phyloP scores from a whole-genome alignment of 2,888 invertebrate species.

The Xanthorhoe spadicearia region DNA sequence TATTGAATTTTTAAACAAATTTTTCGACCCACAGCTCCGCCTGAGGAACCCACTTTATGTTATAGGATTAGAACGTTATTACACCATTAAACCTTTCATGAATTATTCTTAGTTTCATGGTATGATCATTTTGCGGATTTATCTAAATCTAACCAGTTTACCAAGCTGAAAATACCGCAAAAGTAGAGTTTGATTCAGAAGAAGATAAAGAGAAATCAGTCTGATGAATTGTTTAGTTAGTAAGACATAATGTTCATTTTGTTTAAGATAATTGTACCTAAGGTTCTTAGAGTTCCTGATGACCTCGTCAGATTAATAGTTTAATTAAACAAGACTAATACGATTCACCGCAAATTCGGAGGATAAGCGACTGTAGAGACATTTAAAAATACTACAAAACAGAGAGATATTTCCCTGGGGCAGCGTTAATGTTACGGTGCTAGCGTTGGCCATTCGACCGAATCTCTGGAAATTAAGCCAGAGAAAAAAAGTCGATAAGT shows the following conservation, averaged over 20 bases:
- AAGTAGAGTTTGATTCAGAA: slow-evolving; percentile 16
- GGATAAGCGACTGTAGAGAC: slow-evolving; percentile 55
- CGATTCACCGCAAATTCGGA: slow-evolving; percentile 44
- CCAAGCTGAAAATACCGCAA: slow-evolving; percentile 13
- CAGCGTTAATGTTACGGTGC: slow-evolving; percentile 79
- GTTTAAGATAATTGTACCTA: slow-evolving; percentile 31
- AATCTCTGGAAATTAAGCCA: slow-evolving; percentile 82
- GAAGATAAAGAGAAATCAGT: slow-evolving; percentile 22
- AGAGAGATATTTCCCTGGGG: slow-evolving; percentile 80
- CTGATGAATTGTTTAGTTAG: slow-evolving; percentile 27
- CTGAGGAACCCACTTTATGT: slow-evolving; percentile 69
- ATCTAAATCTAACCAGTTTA: slow-evolving; percentile 19
- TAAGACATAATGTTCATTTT: slow-evolving; percentile 27
- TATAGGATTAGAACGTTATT: slow-evolving; percentile 76
- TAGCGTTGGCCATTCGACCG: slow-evolving; percentile 79
- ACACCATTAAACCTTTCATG: slow-evolving; percentile 68
- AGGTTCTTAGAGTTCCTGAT: slow-evolving; percentile 33
- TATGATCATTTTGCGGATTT: slow-evolving; percentile 35
- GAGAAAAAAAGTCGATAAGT: slow-evolving; percentile 82
- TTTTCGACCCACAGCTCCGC: slow-evolving; percentile 70
- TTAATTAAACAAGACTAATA: slow-evolving; percentile 47
- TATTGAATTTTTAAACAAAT: slow-evolving; percentile 83
- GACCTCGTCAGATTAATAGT: slow-evolving; percentile 45
- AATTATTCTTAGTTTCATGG: slow-evolving; percentile 59
- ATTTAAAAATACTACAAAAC: slow-evolving; percentile 75